Evolutionary conservation across 2,888 invertebrate genomes (phyloP).

Genomic region (Tenthredo livida): DNA sequence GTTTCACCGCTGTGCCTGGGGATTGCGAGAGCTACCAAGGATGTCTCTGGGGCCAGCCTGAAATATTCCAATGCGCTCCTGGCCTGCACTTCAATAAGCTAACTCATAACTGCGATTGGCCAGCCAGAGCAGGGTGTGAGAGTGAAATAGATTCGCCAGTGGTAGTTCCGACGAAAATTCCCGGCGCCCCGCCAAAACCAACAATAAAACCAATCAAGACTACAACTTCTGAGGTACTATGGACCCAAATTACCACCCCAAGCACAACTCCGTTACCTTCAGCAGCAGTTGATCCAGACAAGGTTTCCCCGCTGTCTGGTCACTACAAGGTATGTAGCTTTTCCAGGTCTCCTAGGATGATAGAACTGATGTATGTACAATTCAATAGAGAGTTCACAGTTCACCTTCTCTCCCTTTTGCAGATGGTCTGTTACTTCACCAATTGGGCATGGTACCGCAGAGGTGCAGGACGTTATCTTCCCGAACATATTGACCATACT

Average conservation of each 20-base stretch:
- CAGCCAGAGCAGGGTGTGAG: constrained; percentile 83
- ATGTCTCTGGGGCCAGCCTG: constrained; percentile 89
- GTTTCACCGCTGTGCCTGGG: constrained; percentile 77
- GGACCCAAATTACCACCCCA: constrained; percentile 65
- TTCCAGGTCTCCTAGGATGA: background rate
- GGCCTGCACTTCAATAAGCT: constrained; percentile 87
- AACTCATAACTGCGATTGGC: constrained; percentile 88
- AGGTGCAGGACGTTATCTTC: constrained; percentile 90
- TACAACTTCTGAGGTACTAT: constrained; percentile 65
- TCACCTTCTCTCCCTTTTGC: constrained; percentile 56
- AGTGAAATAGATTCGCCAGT: constrained; percentile 62
- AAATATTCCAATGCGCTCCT: constrained; percentile 87
- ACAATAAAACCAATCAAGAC: constrained; percentile 64
- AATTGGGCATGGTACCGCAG: constrained; percentile 96
- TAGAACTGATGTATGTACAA: background rate
- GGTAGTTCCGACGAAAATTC: constrained; percentile 71
- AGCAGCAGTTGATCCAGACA: constrained; percentile 77
- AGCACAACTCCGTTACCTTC: constrained; percentile 72
- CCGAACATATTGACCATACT: constrained; percentile 91
- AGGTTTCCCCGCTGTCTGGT: constrained; percentile 80
- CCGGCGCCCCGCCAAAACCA: constrained; percentile 59
- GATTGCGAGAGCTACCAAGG: constrained; percentile 88
- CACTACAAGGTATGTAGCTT: constrained; percentile 81
- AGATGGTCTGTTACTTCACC: constrained; percentile 93
- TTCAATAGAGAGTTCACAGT: background rate